Conservation (phyloP, 2,113 vertebrate species). For the Agelaius tricolor region DNA sequence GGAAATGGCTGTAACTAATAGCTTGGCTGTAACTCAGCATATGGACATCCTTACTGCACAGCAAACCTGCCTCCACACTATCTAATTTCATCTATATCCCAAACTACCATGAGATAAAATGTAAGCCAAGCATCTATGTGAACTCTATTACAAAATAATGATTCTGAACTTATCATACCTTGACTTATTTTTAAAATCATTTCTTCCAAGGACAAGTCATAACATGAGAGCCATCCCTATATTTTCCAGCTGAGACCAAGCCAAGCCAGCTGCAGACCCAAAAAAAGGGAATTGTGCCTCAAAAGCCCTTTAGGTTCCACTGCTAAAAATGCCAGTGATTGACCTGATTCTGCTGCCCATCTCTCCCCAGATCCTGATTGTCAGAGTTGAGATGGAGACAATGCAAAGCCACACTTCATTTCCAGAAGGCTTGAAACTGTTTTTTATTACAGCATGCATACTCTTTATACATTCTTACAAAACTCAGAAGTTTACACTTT, state of each 20-base stretch:
- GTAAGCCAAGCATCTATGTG: neutral
- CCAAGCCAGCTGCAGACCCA: conserved; percentile 29
- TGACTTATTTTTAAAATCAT: neutral
- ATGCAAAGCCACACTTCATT: neutral
- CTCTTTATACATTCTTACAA: neutral
- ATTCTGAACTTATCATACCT: neutral
- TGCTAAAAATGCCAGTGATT: neutral
- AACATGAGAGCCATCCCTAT: neutral
- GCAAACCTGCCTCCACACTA: neutral
- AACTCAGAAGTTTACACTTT: neutral
- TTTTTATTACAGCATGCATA: neutral
- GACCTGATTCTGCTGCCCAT: neutral
- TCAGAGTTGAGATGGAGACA: neutral
- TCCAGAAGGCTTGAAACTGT: neutral
- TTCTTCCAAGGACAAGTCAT: neutral
- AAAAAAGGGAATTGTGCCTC: conserved; percentile 5
- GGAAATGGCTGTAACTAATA: neutral
- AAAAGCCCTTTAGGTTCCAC: neutral
- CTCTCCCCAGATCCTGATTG: neutral
- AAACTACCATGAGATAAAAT: neutral
- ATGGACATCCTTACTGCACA: neutral
- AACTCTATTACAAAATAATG: neutral
- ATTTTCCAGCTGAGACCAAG: conserved; percentile 6
- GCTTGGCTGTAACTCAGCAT: neutral
- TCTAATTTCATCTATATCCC: neutral